Evolutionary conservation across 2,113 vertebrate genomes (phyloP).

Genomic region (Oreochromis aureus): DNA sequence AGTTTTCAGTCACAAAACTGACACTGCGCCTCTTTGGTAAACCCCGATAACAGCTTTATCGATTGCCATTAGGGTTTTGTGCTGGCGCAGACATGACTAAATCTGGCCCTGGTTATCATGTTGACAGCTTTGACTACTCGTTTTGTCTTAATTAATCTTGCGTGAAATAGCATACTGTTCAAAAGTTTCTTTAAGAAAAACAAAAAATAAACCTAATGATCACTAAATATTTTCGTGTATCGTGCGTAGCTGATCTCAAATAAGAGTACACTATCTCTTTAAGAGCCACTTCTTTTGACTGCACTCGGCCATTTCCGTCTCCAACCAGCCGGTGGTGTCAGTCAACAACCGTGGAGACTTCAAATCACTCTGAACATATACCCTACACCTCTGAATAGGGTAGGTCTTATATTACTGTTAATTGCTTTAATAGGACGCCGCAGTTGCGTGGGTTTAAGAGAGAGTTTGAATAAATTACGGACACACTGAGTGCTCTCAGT

Average conservation of each 20-base stretch:
- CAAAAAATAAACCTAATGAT: background rate
- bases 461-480: background rate
- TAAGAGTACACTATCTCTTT: conserved; percentile 51
- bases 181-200: background rate
- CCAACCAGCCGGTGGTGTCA: conserved; percentile 69
- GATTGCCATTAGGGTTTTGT: background rate
- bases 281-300: conserved; percentile 32
- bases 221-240: background rate
- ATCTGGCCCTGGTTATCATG: background rate
- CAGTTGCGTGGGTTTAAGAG: rapidly evolving
- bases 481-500: background rate
- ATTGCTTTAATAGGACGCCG: background rate
- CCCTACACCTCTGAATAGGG: conserved; percentile 37
- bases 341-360: conserved; percentile 58
- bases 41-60: background rate
- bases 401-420: conserved; percentile 46
- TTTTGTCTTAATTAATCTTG: background rate
- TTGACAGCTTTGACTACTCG: background rate
- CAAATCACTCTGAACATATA: conserved; percentile 34
- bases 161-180: rapidly evolving
- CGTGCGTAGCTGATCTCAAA: background rate
- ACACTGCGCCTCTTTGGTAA: background rate
- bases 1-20: background rate
- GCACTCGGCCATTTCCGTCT: conserved; percentile 61
- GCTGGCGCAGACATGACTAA: background rate